A percentile compares a stretch with the other conserved stretches of the same genome.
Evolutionary conservation across 2,888 invertebrate genomes (phyloP).

Genomic region (Amaurobius ferox): DNA sequence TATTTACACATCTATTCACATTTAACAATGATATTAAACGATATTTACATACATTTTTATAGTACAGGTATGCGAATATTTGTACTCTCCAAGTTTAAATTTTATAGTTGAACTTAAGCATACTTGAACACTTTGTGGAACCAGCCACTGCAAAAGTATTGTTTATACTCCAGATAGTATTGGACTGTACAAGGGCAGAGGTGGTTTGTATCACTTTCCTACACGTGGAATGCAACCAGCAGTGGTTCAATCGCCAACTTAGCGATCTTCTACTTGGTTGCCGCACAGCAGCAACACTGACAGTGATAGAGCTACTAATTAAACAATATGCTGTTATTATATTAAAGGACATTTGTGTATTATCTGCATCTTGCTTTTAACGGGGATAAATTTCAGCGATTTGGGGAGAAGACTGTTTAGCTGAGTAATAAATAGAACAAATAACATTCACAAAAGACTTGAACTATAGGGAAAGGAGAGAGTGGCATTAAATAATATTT

Average conservation of each 20-base stretch:
- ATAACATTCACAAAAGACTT: too few species aligned
- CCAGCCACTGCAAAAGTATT: slow-evolving; percentile 35
- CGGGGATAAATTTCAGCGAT: too few species aligned
- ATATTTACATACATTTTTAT: background rate
- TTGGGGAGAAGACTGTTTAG: too few species aligned
- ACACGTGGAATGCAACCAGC: background rate
- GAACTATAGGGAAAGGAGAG: too few species aligned
- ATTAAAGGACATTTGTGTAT: too few species aligned
- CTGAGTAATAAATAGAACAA: too few species aligned
- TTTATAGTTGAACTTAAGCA: background rate
- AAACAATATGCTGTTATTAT: too few species aligned
- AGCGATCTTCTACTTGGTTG: background rate
- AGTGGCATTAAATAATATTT: too few species aligned
- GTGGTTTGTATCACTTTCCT: background rate
- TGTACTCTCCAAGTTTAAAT: background rate
- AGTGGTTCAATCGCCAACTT: background rate
- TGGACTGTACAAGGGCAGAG: background rate
- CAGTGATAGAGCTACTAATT: too few species aligned
- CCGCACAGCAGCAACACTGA: background rate
- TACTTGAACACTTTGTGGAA: slow-evolving; percentile 16
- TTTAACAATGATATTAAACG: background rate
- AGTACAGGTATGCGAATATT: background rate
- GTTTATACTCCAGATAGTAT: background rate
- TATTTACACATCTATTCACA: slow-evolving; percentile 12
- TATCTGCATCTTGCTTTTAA: too few species aligned